Conservation (phyloP, 2,797 vertebrate genomes). For the Mastacembelus armatus region DNA sequence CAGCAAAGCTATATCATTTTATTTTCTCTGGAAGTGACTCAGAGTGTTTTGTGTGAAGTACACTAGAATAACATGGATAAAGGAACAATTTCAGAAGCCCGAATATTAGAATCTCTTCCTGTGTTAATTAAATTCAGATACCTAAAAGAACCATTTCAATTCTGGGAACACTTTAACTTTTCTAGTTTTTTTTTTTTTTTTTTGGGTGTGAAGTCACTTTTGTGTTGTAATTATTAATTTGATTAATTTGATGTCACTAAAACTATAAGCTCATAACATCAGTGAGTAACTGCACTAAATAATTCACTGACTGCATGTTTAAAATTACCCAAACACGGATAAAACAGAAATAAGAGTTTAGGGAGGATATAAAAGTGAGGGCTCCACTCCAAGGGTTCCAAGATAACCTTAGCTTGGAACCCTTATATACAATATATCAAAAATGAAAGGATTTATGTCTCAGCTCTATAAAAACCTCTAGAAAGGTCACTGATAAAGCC, state of each 20-base stretch:
- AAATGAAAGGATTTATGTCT: not conserved
- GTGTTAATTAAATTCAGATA: conserved; percentile 77
- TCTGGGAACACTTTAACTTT: conserved; percentile 57
- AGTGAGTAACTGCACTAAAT: no score
- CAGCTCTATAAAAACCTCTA: no score
- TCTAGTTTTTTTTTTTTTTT: conserved; percentile 18
- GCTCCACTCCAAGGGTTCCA: no score
- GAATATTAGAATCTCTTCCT: conserved; percentile 80
- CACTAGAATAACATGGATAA: conserved; percentile 77
- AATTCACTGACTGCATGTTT: no score
- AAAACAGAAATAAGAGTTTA: no score
- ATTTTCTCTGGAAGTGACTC: conserved; percentile 62
- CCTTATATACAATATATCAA: no score
- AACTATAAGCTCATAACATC: not conserved
- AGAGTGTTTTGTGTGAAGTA: conserved; percentile 51
- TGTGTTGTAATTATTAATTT: conserved; percentile 30
- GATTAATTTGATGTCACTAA: no score
- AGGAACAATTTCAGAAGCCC: conserved; percentile 64
- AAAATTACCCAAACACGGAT: no score
- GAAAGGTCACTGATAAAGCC: no score
- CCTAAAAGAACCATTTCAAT: conserved; percentile 47
- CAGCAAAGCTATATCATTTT: conserved; percentile 47
- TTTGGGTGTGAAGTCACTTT: conserved; percentile 43
- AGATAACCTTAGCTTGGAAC: no score
- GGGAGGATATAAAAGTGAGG: no score